These are phyloP conservation scores for Lamprologus sp. DNA, from an alignment of 2,113 vertebrate genomes.

Conservation along the genomic window DNA sequence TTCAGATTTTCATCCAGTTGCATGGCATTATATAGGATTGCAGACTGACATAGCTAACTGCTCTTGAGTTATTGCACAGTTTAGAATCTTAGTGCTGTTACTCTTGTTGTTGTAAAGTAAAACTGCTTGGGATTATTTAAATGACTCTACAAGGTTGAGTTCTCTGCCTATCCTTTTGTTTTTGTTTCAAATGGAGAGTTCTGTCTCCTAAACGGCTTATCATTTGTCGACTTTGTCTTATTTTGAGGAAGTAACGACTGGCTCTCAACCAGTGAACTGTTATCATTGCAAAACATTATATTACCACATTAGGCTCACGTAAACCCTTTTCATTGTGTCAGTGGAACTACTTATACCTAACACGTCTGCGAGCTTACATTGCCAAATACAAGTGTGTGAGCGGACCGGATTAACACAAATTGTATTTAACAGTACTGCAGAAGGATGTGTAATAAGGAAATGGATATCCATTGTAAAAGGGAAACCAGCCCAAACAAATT, in stretches of 20 bases:
- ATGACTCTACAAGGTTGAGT: conserved; percentile 32
- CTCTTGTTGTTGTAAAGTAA: conserved; percentile 66
- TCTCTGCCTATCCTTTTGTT: conserved; percentile 26
- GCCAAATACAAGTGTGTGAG: conserved; percentile 35
- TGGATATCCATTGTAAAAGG: neutral
- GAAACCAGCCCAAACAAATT: neutral
- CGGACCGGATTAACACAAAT: neutral
- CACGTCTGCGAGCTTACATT: conserved; percentile 5
- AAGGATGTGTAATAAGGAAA: neutral
- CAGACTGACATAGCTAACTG: conserved; percentile 74
- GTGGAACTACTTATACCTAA: neutral
- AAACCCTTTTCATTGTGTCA: neutral
- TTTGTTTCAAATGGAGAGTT: conserved; percentile 20
- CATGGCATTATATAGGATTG: conserved; percentile 82
- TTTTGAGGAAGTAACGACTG: conserved; percentile 36
- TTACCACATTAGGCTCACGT: neutral
- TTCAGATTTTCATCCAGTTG: conserved; percentile 75
- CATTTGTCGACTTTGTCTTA: neutral
- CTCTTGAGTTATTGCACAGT: conserved; percentile 79
- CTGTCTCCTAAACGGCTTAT: neutral
- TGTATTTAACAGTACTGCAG: neutral
- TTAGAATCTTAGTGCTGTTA: conserved; percentile 73
- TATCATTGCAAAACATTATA: neutral
- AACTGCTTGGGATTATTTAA: conserved; percentile 54
- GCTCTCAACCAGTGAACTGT: conserved; percentile 8